Evolutionary conservation across 2,113 vertebrate species (phyloP), one percentile per base, ranked within the genome.

Genomic region (Chascanopsetta lugubris): DNA sequence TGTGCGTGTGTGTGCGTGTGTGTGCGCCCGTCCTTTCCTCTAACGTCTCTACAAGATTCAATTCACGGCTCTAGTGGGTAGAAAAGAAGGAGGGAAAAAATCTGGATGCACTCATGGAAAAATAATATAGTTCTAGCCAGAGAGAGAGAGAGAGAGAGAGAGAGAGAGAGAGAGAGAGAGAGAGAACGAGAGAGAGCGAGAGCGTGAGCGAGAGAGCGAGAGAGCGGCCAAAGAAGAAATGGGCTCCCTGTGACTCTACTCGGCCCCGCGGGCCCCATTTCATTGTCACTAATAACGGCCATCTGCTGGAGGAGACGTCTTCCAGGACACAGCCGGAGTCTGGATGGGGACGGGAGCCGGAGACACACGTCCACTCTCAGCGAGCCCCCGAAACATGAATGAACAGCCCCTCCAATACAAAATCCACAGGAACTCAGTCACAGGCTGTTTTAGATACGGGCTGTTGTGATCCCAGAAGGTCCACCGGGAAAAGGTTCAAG

Each of bases 211-310:
- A 72, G 15, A 46, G 53, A 27, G 22, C 1, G 69, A 21, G 57
- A 47, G 48, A 57, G 66, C 50, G 24, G 62, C 63, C 49, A 43
- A 69, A 53, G 61, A 85, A 76, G 84, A 88, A 87, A 79, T 29
- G 45, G 73, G 26, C 51, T 70, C 40, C 70, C 65, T 59, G 46
- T 88, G 69, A 83, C 80, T 83, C 59, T 29, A 63, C 83, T 82
- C 69, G 79, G 86, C 60, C 53, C 47, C 6, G 61, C 49, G 59
- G 69, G 75, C 43, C 12, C 17, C 50, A 45, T 72, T 70, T 71
- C 79, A 85, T 69, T 75, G 83, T 83, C 83, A 73, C 75, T 90
- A 90, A 90, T 90, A 81, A 82, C 32, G 77, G 50, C 87, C 85
- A 88, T 86, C 82, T 87, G 90, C 79, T 65, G 69, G 13, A 30